phyloP scores from a whole-genome alignment of 2,797 vertebrate species.

The Clarias fuscus region DNA sequence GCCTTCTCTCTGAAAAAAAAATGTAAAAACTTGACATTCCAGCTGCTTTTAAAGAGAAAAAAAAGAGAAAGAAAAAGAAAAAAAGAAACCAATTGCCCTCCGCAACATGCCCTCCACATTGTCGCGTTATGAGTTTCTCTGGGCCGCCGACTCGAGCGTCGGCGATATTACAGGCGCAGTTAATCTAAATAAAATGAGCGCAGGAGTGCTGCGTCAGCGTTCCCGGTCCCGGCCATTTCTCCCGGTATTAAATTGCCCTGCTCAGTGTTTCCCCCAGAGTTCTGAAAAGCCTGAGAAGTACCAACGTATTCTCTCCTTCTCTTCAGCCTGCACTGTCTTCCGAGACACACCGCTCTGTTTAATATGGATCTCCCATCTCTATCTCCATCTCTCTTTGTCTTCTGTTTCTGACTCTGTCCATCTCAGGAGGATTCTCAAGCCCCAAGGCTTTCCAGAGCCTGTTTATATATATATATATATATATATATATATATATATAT shows the following conservation, averaged over 20 bases:
- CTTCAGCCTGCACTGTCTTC: constrained; percentile 47
- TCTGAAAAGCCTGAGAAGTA: constrained; percentile 65
- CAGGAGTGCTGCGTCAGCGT: constrained; percentile 72
- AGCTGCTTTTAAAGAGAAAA: not conserved
- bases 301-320: constrained; percentile 46
- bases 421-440: constrained; percentile 37
- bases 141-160: constrained; percentile 65
- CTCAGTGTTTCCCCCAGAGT: constrained; percentile 66
- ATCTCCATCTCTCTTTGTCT: constrained; percentile 35
- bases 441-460: constrained; percentile 41
- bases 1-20: not conserved
- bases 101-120: constrained; percentile 53
- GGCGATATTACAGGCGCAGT: constrained; percentile 71
- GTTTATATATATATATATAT: constrained; percentile 35
- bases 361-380: constrained; percentile 50
- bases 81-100: constrained; percentile 47
- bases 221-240: constrained; percentile 62
- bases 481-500: constrained; percentile 13
- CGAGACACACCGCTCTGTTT: constrained; percentile 53
- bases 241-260: constrained; percentile 72
- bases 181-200: constrained; percentile 77
- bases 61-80: not conserved
- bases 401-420: constrained; percentile 36
- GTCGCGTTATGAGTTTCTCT: constrained; percentile 70
- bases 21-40: not conserved